phyloP scores from a whole-genome alignment of 2,888 invertebrate genomes.

The Parthenolecanium corni region DNA sequence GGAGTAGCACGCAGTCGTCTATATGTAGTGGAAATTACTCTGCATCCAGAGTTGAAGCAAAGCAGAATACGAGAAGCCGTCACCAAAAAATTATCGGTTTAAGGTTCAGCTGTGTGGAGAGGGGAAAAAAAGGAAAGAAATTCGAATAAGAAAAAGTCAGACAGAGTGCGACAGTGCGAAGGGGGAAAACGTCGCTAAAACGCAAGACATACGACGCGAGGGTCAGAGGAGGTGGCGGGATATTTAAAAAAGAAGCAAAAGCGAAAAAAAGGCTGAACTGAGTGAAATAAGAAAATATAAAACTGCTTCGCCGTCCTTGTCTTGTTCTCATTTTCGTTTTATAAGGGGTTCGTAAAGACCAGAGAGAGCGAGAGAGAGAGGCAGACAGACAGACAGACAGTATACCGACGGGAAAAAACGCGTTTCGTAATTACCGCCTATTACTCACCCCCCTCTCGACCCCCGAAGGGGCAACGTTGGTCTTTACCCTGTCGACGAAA shows the following conservation, averaged over 20 bases:
- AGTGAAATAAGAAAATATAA: slow-evolving; percentile 29
- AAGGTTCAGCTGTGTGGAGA: slow-evolving; percentile 13
- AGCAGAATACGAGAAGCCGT: slow-evolving; percentile 22
- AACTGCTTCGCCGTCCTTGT: slow-evolving; percentile 20
- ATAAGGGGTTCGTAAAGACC: slow-evolving; percentile 13
- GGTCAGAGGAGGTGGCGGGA: not conserved
- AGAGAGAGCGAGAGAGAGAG: not conserved
- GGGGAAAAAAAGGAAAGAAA: slow-evolving; percentile 7
- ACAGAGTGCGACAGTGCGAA: too few species aligned
- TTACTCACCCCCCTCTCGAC: too few species aligned
- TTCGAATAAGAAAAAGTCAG: too few species aligned
- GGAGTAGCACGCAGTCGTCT: slow-evolving; percentile 17
- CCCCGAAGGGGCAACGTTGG: too few species aligned
- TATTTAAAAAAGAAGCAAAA: not conserved
- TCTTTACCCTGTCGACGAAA: too few species aligned
- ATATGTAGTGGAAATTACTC: slow-evolving; percentile 17
- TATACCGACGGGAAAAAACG: too few species aligned
- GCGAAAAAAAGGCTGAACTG: slow-evolving; percentile 24
- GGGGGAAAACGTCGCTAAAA: slow-evolving; percentile 5
- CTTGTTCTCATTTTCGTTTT: slow-evolving; percentile 26
- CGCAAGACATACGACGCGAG: slow-evolving; percentile 3
- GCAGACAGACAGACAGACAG: not conserved
- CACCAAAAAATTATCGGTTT: slow-evolving; percentile 25
- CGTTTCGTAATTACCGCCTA: too few species aligned
- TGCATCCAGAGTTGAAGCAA: not conserved